Evolutionary conservation across 2,888 invertebrate genomes (phyloP).

Genomic region (Conchocele bisecta): DNA sequence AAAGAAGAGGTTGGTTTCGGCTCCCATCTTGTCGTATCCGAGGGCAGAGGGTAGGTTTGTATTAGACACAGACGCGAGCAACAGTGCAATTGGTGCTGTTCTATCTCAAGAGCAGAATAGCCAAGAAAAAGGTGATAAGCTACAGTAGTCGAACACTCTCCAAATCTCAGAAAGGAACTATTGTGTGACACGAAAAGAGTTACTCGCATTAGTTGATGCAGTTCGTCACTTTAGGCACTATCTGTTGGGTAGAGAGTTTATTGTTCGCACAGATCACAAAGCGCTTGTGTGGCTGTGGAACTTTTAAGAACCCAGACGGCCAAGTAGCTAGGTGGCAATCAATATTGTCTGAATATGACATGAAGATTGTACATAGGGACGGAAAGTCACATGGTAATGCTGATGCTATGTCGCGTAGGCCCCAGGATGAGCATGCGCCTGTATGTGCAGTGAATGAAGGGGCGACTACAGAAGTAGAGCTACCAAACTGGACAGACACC

Average conservation of each 20-base stretch:
- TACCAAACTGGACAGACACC: no score
- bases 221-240: constrained; percentile 43
- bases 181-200: constrained; percentile 42
- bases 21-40: not conserved
- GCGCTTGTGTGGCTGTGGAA: constrained; percentile 38
- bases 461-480: no score
- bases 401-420: constrained; percentile 36
- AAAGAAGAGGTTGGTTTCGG: not conserved
- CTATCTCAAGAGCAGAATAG: constrained; percentile 1
- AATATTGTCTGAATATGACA: constrained; percentile 24
- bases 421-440: no score
- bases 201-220: not conserved
- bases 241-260: constrained; percentile 33
- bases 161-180: constrained; percentile 4
- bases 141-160: not conserved
- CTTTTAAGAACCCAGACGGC: constrained; percentile 17
- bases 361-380: constrained; percentile 33
- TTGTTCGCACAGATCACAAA: constrained; percentile 47
- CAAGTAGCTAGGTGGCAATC: constrained; percentile 41
- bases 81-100: not conserved
- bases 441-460: no score
- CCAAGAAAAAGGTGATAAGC: not conserved
- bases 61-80: not conserved
- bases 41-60: not conserved
- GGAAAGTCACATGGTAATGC: constrained; percentile 43